A percentile compares a stretch with the other conserved stretches of the same genome.
phyloP scores from a whole-genome alignment of 2,888 invertebrate genomes.

The Pristionchus arcanus region DNA sequence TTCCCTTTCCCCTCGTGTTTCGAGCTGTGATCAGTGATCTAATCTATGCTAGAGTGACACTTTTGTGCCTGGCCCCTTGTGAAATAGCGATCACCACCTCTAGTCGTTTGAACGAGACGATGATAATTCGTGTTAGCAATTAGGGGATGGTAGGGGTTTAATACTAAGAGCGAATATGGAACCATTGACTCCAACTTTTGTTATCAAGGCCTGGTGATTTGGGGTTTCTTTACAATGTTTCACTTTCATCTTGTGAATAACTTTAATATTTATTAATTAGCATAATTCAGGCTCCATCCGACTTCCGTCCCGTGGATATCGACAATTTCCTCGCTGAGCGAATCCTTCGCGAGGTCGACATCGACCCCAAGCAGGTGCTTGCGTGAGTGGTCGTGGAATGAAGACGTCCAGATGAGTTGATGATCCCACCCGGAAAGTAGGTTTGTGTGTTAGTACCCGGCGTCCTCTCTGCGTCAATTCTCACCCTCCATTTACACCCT shows the following conservation, averaged over 20 bases:
- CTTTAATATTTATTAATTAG: neutral
- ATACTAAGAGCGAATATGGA: too few relatives aligned
- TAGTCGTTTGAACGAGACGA: neutral
- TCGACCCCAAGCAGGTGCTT: conserved; percentile 53
- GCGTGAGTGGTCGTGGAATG: neutral
- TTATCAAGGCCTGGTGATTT: neutral
- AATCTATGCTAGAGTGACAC: neutral
- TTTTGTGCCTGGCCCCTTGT: conserved; percentile 29
- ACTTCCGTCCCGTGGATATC: conserved; percentile 55
- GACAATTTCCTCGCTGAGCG: conserved; percentile 50
- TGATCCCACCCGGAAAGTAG: neutral
- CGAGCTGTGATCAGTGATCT: conserved; percentile 1
- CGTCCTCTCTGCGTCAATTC: neutral
- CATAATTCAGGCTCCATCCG: conserved; percentile 27
- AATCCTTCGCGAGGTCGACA: conserved; percentile 45
- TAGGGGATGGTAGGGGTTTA: too few relatives aligned
- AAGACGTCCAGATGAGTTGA: conserved; percentile 10
- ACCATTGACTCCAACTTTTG: neutral
- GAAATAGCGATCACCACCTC: neutral
- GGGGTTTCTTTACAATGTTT: too few relatives aligned
- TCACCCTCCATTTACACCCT: neutral
- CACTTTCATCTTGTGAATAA: too few relatives aligned
- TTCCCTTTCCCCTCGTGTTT: neutral
- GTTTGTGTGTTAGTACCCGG: conserved; percentile 5
- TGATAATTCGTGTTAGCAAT: neutral